phyloP scores from a whole-genome alignment of 2,797 vertebrate genomes.

The Borostomias antarcticus region DNA sequence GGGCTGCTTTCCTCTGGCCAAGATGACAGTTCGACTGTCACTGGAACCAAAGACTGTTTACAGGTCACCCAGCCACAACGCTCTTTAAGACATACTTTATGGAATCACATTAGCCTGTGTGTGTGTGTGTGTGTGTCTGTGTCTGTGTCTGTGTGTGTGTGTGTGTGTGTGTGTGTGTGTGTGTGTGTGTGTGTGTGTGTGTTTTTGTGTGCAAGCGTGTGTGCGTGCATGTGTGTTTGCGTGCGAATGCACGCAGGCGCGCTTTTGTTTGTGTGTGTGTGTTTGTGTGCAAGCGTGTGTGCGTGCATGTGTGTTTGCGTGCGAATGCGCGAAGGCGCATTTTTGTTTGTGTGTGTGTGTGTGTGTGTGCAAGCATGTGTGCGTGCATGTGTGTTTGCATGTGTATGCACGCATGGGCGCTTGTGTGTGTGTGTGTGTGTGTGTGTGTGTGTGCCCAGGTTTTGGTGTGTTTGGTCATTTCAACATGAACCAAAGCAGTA shows the following conservation, averaged over 20 bases:
- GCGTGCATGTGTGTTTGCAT: too few species aligned
- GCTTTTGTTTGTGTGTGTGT: too few species aligned
- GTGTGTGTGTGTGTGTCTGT: conserved; percentile 18
- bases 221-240: conserved; percentile 12
- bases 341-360: too few species aligned
- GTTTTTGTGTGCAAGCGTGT: too few species aligned
- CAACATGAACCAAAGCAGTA: conserved; percentile 32
- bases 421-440: conserved; percentile 26
- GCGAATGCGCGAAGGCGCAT: too few species aligned
- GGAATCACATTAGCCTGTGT: conserved; percentile 54
- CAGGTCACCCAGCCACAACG: conserved; percentile 62
- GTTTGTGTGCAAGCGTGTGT: too few species aligned
- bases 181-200: background rate
- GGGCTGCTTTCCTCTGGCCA: conserved; percentile 61
- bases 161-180: background rate
- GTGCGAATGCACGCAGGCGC: conserved; percentile 33
- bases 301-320: too few species aligned
- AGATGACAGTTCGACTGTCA: conserved; percentile 47
- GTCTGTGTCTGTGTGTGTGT: background rate
- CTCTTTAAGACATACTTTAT: conserved; percentile 56
- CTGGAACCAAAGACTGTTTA: conserved; percentile 66
- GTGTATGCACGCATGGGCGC: too few species aligned
- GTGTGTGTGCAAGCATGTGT: too few species aligned
- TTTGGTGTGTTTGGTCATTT: conserved; percentile 31
- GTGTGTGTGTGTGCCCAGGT: conserved; percentile 29